A percentile compares a stretch with the other conserved stretches of the same genome.
These are phyloP conservation scores for Apeira syringaria DNA, from an alignment of 2,888 invertebrate species.

Conservation along the genomic window DNA sequence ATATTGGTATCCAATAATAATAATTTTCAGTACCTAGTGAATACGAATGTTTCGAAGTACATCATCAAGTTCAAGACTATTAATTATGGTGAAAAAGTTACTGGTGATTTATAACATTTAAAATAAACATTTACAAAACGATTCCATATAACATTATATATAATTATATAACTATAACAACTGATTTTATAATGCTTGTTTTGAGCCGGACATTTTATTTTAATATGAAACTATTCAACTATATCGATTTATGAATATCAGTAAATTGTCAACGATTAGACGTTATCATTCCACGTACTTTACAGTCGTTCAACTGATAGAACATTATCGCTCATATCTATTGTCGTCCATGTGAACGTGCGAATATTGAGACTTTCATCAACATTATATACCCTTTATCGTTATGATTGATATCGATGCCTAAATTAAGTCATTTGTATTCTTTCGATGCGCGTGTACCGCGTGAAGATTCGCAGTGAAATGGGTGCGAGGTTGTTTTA, in stretches of 20 bases:
- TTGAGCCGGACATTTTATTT: no score
- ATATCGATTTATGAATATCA: not conserved
- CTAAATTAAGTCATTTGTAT: constrained; percentile 27
- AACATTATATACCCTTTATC: constrained; percentile 16
- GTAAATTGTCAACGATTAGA: constrained; percentile 14
- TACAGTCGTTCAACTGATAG: not conserved
- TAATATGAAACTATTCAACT: no score
- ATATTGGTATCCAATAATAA: no score
- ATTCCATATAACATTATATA: no score
- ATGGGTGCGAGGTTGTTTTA: constrained; percentile 34
- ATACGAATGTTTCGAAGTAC: no score
- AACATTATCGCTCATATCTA: constrained; percentile 11
- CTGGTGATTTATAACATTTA: no score
- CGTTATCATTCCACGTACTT: not conserved
- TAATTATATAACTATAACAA: no score
- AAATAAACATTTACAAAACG: no score
- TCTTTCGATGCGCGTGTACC: constrained; percentile 20
- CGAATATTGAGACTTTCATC: constrained; percentile 14
- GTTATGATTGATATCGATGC: constrained; percentile 20
- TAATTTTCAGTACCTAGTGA: no score
- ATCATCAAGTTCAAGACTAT: no score
- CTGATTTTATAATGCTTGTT: no score
- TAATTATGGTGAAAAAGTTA: no score
- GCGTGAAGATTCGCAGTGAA: constrained; percentile 30
- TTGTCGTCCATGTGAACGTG: constrained; percentile 5